Evolutionary conservation across 2,797 vertebrate genomes (phyloP).

Genomic region (Scyliorhinus canicula): DNA sequence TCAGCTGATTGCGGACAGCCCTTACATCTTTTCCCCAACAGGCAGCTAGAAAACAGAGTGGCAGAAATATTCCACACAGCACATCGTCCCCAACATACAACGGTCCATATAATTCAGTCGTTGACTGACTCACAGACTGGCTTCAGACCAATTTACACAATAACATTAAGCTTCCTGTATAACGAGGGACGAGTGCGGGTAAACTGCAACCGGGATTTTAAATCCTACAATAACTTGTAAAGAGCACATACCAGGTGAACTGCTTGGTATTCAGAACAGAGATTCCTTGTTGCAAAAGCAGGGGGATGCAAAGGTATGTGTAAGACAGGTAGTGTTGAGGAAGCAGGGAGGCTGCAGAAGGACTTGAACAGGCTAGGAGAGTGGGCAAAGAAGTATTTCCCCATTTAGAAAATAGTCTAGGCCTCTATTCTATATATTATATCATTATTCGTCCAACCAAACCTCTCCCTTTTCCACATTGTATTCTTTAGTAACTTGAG

Average conservation of each 20-base stretch:
- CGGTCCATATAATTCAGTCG: neutral
- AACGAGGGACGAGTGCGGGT: too few relatives aligned
- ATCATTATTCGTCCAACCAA: too few relatives aligned
- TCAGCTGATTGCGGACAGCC: neutral
- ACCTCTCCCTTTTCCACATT: too few relatives aligned
- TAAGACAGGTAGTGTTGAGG: too few relatives aligned
- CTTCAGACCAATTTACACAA: neutral
- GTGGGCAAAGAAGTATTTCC: too few relatives aligned
- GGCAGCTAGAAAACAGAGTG: neutral
- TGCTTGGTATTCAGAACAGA: neutral
- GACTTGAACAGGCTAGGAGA: too few relatives aligned
- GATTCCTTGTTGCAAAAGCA: neutral
- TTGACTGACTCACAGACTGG: neutral
- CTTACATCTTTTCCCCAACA: neutral
- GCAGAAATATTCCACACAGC: neutral
- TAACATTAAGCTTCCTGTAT: neutral
- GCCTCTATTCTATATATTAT: too few relatives aligned
- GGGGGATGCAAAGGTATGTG: too few relatives aligned
- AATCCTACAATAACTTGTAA: neutral
- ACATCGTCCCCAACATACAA: neutral
- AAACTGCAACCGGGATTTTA: neutral
- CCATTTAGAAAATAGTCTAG: too few relatives aligned
- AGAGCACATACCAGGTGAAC: neutral
- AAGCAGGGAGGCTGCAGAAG: too few relatives aligned
- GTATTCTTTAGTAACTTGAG: too few relatives aligned